Conservation (phyloP, 2,888 invertebrate species). For the Lordiphosa andalusiaca region DNA sequence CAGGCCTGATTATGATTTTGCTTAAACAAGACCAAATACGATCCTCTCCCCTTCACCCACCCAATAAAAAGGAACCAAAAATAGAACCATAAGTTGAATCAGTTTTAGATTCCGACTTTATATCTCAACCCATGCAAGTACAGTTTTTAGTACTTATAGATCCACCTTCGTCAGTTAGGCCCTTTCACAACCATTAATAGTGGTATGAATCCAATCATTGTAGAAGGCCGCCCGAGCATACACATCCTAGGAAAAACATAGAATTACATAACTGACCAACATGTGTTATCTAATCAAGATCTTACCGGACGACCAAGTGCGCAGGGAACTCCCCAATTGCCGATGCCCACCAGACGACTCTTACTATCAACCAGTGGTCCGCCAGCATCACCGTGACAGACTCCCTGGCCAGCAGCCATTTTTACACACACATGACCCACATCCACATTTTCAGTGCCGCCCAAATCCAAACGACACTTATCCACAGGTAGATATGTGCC, state of each 20-base stretch:
- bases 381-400: slow-evolving; percentile 68
- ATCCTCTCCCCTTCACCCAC: too few relatives aligned
- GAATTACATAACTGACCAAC: neutral
- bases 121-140: too few relatives aligned
- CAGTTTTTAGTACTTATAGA: neutral
- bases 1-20: too few relatives aligned
- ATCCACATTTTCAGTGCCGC: slow-evolving; percentile 80
- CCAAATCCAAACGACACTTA: slow-evolving; percentile 81
- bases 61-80: too few relatives aligned
- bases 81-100: too few relatives aligned
- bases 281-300: neutral
- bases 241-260: slow-evolving; percentile 49
- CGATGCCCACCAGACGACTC: slow-evolving; percentile 61
- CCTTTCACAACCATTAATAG: slow-evolving; percentile 44
- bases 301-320: slow-evolving; percentile 59
- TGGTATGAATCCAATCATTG: slow-evolving; percentile 69
- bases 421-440: slow-evolving; percentile 83
- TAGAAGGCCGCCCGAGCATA: slow-evolving; percentile 69
- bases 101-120: too few relatives aligned
- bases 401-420: slow-evolving; percentile 82
- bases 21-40: too few relatives aligned
- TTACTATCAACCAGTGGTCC: slow-evolving; percentile 64
- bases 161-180: slow-evolving; percentile 24
- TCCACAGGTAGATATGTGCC: slow-evolving; percentile 81
- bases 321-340: slow-evolving; percentile 76